Evolutionary conservation across 2,113 vertebrate genomes (phyloP), one percentile per base, ranked within the genome.

Genomic region (Gila orcuttii): DNA sequence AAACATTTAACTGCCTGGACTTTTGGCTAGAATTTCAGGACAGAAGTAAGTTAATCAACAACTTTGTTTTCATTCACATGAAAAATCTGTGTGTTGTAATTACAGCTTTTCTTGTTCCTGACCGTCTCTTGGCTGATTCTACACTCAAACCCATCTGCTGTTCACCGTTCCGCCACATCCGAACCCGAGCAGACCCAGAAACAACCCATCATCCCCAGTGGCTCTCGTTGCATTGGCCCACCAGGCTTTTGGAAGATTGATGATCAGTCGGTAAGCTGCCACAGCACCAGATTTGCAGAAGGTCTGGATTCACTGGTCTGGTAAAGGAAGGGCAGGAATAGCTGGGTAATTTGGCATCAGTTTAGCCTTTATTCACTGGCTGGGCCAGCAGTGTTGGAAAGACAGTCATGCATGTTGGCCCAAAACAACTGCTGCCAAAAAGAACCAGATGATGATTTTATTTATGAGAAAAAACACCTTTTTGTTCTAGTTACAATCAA

Each of bases 271-370:
- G 94, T 81, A 95, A 96, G 94, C 93, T 94, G 95, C 94, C 94
- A 95, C 94, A 93, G 93, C 95, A 96, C 96, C 96, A 97, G 96
- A 96, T 81, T 96, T 96, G 96, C 94, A 93, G 95, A 62, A 96
- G 94, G 96, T 95, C 96, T 96, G 96, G 96, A 96, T 95, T 97
- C 96, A 96, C 95, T 97, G 96, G 96, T 96, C 96, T 96, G 96
- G 96, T 95, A 96, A 96, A 42, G 66, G 31, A 83, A 95, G 93
- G 95, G 94, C 94, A 94, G 95, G 73, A 75, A 75, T 75, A 75
- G 73, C 73, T 50, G 73, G 42, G 42, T 47, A 75, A 75, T 75
- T 75, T 75, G 73, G 73, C 73, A 75, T 75, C 73, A 50, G 13
- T 75, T 75, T 75, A 47, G 95, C 94, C 95, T 94, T 95, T 94